Conservation (phyloP, 2,888 invertebrate species). For the Tetragnatha montana region DNA sequence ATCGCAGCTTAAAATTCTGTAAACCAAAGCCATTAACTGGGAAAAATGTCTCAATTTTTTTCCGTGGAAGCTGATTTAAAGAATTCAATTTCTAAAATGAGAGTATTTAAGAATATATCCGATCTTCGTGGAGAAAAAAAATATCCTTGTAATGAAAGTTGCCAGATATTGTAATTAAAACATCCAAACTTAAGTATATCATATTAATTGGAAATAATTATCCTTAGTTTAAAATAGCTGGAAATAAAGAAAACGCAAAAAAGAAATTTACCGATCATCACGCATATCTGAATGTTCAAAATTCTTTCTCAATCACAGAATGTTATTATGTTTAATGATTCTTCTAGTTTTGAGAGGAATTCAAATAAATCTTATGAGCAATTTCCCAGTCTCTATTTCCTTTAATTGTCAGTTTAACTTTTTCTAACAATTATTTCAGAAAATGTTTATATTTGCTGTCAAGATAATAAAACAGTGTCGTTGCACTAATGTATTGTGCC, state of each 20-base stretch:
- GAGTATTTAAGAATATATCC: not conserved
- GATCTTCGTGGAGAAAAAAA: not conserved
- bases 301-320: too few relatives aligned
- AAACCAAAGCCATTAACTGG: not conserved
- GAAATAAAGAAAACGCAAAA: not conserved
- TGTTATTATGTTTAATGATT: too few relatives aligned
- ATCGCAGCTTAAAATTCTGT: not conserved
- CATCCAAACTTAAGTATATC: not conserved
- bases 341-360: too few relatives aligned
- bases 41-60: not conserved
- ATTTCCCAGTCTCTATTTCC: not conserved
- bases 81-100: not conserved
- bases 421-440: not conserved
- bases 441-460: not conserved
- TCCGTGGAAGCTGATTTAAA: not conserved
- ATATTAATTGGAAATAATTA: not conserved
- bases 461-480: not conserved
- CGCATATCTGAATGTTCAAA: too few relatives aligned
- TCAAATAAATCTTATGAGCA: too few relatives aligned
- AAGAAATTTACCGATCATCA: not conserved
- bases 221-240: not conserved
- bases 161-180: not conserved
- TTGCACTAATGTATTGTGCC: not conserved
- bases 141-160: not conserved
- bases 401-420: not conserved